A percentile compares a stretch with the other conserved stretches of the same genome.
Evolutionary conservation across 2,888 invertebrate genomes (phyloP).

Genomic region (Deilephila porcellus): DNA sequence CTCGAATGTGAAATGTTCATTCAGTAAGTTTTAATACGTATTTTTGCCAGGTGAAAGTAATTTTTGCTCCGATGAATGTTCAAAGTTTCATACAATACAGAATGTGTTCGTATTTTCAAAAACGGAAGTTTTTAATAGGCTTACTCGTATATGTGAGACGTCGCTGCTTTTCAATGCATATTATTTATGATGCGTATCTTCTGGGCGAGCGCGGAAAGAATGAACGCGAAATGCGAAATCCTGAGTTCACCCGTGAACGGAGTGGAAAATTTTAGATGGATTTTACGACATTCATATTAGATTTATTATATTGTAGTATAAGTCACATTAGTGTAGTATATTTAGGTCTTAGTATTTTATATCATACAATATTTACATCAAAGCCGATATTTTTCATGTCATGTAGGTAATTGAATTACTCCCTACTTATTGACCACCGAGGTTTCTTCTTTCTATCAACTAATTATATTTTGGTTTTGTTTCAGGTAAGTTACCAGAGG

Average conservation of each 20-base stretch:
- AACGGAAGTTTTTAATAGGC: constrained; percentile 25
- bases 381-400: no score
- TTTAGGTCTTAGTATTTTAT: no score
- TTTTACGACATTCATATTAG: no score
- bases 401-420: no score
- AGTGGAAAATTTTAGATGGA: no score
- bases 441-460: no score
- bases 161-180: constrained; percentile 7
- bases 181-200: constrained; percentile 8
- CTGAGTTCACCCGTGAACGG: no score
- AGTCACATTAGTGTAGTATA: no score
- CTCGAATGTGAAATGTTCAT: constrained; percentile 19
- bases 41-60: constrained; percentile 26
- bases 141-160: constrained; percentile 9
- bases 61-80: constrained; percentile 27
- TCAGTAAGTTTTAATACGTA: constrained; percentile 27
- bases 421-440: no score
- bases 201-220: constrained; percentile 1
- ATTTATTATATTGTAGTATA: no score
- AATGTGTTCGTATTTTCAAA: constrained; percentile 17
- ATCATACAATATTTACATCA: no score
- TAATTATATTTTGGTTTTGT: constrained; percentile 33
- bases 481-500: constrained; percentile 44
- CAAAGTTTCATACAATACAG: constrained; percentile 19
- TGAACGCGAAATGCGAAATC: not conserved